A percentile compares a stretch with the other conserved stretches of the same genome.
Conservation (phyloP, 2,113 vertebrate species). For the Coptodon bakossiorum region DNA sequence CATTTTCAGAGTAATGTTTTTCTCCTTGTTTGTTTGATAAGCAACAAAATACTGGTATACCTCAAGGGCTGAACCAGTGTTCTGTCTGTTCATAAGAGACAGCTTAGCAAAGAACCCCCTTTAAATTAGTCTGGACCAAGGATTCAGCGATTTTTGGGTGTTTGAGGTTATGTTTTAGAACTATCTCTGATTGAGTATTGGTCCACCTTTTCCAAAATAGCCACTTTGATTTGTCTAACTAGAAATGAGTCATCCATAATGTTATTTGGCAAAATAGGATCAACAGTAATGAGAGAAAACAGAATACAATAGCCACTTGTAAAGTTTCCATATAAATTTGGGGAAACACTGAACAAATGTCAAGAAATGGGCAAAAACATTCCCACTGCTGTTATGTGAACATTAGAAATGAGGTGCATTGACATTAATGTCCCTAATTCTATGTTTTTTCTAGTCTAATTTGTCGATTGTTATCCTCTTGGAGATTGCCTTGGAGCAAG, state of each 20-base stretch:
- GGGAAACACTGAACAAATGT: not conserved
- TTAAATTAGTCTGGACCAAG: not conserved
- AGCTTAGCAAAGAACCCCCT: not conserved
- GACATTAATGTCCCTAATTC: not conserved
- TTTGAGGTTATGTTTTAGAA: not conserved
- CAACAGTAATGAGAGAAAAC: not conserved
- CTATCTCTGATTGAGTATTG: not conserved
- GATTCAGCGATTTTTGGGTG: not conserved
- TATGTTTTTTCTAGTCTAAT: not conserved
- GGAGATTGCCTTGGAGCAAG: not conserved
- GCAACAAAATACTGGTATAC: not conserved
- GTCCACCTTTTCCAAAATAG: not conserved
- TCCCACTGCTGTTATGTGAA: not conserved
- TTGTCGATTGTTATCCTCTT: not conserved
- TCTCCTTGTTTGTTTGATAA: not conserved
- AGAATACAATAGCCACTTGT: not conserved
- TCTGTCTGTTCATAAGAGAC: not conserved
- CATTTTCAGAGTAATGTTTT: not conserved
- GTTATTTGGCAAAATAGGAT: not conserved
- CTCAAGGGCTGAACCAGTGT: not conserved
- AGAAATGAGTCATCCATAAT: not conserved
- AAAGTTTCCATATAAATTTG: not conserved
- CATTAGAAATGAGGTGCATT: not conserved
- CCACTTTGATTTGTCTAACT: not conserved
- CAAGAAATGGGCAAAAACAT: not conserved